phyloP scores from a whole-genome alignment of 2,113 vertebrate genomes.

The Pedionomus torquatus region DNA sequence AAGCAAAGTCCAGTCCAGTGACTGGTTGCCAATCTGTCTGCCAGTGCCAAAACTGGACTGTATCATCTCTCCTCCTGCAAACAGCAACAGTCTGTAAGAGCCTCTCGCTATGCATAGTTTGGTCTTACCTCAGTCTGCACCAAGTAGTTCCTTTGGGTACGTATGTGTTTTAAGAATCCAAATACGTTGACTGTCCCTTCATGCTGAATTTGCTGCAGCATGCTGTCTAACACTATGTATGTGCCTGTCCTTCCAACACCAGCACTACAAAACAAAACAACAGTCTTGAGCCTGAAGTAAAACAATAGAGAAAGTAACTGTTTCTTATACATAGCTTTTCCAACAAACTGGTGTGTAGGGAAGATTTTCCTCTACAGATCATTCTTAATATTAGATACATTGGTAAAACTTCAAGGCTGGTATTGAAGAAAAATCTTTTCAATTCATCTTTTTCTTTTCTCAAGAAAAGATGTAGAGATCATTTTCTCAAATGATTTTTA shows the following conservation, averaged over 20 bases:
- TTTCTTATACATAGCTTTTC: background rate
- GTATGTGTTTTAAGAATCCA: conserved; percentile 95
- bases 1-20: background rate
- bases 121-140: conserved; percentile 94
- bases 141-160: conserved; percentile 93
- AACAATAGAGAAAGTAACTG: background rate
- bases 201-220: conserved; percentile 91
- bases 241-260: conserved; percentile 94
- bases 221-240: conserved; percentile 95
- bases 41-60: background rate
- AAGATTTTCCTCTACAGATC: background rate
- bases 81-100: background rate
- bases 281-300: conserved; percentile 12
- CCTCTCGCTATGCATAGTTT: background rate
- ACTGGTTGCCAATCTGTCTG: background rate
- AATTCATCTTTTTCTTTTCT: background rate
- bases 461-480: background rate
- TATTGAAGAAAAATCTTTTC: background rate
- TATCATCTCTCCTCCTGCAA: background rate
- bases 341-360: background rate
- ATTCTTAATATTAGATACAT: background rate
- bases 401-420: background rate
- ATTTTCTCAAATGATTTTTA: background rate
- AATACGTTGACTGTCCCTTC: conserved; percentile 87
- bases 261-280: conserved; percentile 79